A percentile compares a stretch with the other conserved stretches of the same genome.
Conservation (phyloP, 2,888 invertebrate species). For the Prionchulus punctatus region DNA sequence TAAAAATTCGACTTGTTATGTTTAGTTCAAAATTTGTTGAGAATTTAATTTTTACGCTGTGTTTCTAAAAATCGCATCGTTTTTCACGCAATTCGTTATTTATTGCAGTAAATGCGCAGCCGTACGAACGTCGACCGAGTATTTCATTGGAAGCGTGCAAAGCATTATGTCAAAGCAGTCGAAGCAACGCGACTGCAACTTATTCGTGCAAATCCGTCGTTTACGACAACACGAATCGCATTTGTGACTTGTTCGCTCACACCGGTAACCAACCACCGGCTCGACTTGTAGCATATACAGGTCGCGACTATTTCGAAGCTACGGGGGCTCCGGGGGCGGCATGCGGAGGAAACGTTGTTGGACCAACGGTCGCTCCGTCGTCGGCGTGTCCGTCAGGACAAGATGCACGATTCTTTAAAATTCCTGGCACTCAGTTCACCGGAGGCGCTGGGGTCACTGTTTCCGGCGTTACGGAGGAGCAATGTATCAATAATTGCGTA, state of each 20-base stretch:
- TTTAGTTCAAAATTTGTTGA: no score
- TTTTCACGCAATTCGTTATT: no score
- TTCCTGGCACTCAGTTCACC: conserved; percentile 24
- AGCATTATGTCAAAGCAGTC: background rate
- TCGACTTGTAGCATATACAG: conserved; percentile 10
- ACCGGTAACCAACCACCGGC: conserved; percentile 25
- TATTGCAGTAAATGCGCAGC: conserved; percentile 26
- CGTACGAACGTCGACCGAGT: conserved; percentile 26
- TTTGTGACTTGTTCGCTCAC: conserved; percentile 31
- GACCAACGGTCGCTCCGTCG: background rate
- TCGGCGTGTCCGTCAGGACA: conserved; percentile 9
- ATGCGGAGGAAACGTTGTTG: background rate
- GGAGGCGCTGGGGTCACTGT: conserved; percentile 16
- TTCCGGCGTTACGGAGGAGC: conserved; percentile 10
- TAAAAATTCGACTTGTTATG: no score
- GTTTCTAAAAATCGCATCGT: no score
- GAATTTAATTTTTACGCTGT: no score
- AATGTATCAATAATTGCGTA: conserved; percentile 17
- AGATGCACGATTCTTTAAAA: conserved; percentile 20
- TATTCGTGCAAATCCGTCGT: conserved; percentile 26
- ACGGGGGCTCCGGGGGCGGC: background rate
- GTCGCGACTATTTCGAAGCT: conserved; percentile 12
- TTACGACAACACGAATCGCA: conserved; percentile 26
- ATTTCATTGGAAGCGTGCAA: conserved; percentile 12
- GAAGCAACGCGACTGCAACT: background rate